These are phyloP conservation scores for Ichneumoninae sp. DNA, from an alignment of 2,888 invertebrate species.

Conservation along the genomic window DNA sequence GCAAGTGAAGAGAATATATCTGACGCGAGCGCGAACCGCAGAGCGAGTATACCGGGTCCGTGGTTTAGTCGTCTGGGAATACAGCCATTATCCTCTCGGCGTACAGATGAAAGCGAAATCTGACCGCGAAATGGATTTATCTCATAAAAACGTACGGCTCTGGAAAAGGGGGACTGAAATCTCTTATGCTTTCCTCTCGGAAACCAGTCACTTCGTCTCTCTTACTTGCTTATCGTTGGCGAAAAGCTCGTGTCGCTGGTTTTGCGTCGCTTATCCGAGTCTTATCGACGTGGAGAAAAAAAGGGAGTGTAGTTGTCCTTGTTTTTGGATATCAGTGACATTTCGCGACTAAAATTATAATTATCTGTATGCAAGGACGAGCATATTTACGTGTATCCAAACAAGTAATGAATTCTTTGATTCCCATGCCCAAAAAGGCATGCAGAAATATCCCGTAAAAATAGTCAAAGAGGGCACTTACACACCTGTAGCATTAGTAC, in stretches of 20 bases:
- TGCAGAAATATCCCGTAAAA: not conserved
- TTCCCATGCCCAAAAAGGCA: not conserved
- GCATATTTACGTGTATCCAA: not conserved
- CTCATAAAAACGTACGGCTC: constrained; percentile 66
- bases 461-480: not conserved
- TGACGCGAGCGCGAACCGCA: constrained; percentile 47
- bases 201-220: constrained; percentile 62
- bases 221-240: constrained; percentile 52
- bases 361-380: not conserved
- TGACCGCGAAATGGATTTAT: constrained; percentile 81
- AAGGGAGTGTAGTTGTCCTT: not conserved
- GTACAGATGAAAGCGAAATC: constrained; percentile 82
- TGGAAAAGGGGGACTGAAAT: constrained; percentile 54
- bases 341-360: not conserved
- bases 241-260: constrained; percentile 55
- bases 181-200: constrained; percentile 49
- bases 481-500: not conserved
- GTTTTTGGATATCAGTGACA: not conserved
- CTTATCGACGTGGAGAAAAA: constrained; percentile 16
- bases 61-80: constrained; percentile 80
- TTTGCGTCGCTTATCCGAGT: constrained; percentile 45
- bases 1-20: constrained; percentile 32
- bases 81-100: constrained; percentile 81
- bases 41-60: constrained; percentile 58
- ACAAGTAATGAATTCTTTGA: not conserved